Percentiles rank a stretch among this genome's conserved stretches.
These are phyloP conservation scores for Brotula barbata DNA, from an alignment of 2,797 vertebrate genomes.

Conservation along the genomic window DNA sequence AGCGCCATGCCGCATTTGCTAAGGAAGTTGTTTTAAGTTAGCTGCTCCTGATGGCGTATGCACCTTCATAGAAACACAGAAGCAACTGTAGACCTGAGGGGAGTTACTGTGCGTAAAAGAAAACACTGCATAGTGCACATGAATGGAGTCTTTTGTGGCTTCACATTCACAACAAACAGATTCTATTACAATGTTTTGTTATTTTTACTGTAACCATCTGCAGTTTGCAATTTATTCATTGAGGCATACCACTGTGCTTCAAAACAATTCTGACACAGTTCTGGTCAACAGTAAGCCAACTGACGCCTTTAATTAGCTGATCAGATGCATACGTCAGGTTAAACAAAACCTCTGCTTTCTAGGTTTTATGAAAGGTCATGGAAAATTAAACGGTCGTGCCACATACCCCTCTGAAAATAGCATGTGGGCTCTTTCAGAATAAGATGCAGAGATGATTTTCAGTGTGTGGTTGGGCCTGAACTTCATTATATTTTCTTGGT, in stretches of 20 bases:
- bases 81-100: constrained; percentile 67
- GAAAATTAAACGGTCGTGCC: constrained; percentile 73
- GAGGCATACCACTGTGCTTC: constrained; percentile 59
- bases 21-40: constrained; percentile 76
- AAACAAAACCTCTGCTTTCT: constrained; percentile 69
- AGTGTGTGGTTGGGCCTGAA: constrained; percentile 50
- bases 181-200: constrained; percentile 74
- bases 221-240: constrained; percentile 61
- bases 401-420: constrained; percentile 71
- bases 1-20: constrained; percentile 44
- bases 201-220: constrained; percentile 60
- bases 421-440: constrained; percentile 47
- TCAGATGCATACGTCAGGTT: constrained; percentile 75
- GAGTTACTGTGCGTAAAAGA: constrained; percentile 61
- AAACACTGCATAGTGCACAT: constrained; percentile 57
- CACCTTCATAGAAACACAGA: constrained; percentile 69
- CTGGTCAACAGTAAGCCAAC: constrained; percentile 64
- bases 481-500: constrained; percentile 54
- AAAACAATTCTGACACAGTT: constrained; percentile 70
- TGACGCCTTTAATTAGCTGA: constrained; percentile 74
- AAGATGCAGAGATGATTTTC: constrained; percentile 55
- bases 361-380: constrained; percentile 69
- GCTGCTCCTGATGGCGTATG: constrained; percentile 54
- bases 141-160: constrained; percentile 73
- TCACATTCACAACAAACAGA: constrained; percentile 71